Percentiles rank a stretch among this genome's conserved stretches.
phyloP scores from a whole-genome alignment of 2,113 vertebrate genomes.

The Oophaga pumilio region DNA sequence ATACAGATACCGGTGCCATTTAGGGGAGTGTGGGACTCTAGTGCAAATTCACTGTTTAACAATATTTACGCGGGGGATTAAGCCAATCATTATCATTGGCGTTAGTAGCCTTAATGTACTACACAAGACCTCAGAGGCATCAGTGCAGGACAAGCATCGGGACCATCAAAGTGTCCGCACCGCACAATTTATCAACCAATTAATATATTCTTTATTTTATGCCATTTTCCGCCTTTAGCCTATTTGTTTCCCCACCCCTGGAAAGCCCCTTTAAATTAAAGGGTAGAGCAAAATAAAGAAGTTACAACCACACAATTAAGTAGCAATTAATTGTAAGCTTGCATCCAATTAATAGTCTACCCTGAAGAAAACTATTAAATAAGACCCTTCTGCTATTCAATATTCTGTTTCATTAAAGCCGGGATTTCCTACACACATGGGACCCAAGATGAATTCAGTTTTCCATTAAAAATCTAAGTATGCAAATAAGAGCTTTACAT shows the following conservation, averaged over 20 bases:
- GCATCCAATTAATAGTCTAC: conserved; percentile 1
- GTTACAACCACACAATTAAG: not conserved
- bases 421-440: conserved; percentile 4
- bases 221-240: not conserved
- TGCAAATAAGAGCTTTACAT: not conserved
- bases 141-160: too few relatives aligned
- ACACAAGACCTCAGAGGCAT: too few relatives aligned
- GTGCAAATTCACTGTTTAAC: too few relatives aligned
- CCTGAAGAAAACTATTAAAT: not conserved
- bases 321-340: not conserved
- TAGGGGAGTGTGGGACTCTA: too few relatives aligned
- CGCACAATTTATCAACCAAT: too few relatives aligned
- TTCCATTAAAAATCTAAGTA: not conserved
- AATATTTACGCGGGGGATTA: too few relatives aligned
- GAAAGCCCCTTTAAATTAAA: not conserved
- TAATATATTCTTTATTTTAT: too few relatives aligned
- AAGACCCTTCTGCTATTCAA: not conserved
- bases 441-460: not conserved
- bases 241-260: not conserved
- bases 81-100: too few relatives aligned
- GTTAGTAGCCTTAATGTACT: too few relatives aligned
- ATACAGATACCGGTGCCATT: too few relatives aligned
- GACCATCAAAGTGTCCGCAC: too few relatives aligned
- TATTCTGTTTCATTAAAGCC: not conserved
- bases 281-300: not conserved